A percentile compares a stretch with the other conserved stretches of the same genome.
phyloP scores from a whole-genome alignment of 2,888 invertebrate genomes.

The Acanthosepion lycidas region DNA sequence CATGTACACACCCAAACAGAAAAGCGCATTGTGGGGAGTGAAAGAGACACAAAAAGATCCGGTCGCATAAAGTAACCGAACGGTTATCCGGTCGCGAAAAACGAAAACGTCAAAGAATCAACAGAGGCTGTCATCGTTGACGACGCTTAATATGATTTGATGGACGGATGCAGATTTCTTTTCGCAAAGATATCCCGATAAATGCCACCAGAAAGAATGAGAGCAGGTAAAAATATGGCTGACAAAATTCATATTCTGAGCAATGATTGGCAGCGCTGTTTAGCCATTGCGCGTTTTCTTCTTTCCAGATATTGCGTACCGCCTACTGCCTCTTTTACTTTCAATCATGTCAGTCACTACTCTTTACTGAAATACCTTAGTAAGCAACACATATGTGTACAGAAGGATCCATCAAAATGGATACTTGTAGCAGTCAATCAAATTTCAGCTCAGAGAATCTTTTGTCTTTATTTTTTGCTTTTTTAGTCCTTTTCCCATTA shows the following conservation, averaged over 20 bases:
- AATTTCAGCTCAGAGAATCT: background rate
- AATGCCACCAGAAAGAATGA: background rate
- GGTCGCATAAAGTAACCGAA: background rate
- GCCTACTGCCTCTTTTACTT: background rate
- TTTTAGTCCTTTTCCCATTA: background rate
- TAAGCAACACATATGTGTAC: background rate
- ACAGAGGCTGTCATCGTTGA: background rate
- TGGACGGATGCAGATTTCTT: background rate
- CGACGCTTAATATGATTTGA: background rate
- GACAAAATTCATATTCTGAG: background rate
- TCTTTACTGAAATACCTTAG: background rate
- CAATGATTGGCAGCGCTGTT: background rate
- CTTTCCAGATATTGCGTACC: background rate
- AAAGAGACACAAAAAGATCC: background rate
- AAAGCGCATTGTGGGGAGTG: background rate
- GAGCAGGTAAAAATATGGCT: conserved; percentile 1
- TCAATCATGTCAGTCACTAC: background rate
- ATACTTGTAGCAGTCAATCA: background rate
- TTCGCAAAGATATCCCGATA: background rate
- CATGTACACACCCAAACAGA: background rate
- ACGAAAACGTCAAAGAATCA: background rate
- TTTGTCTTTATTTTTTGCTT: background rate
- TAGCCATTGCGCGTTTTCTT: background rate
- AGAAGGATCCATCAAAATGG: background rate
- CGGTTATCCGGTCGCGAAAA: background rate